Base-by-base conservation (phyloP, 2,888 invertebrate species). In the Automeris io region DNA sequence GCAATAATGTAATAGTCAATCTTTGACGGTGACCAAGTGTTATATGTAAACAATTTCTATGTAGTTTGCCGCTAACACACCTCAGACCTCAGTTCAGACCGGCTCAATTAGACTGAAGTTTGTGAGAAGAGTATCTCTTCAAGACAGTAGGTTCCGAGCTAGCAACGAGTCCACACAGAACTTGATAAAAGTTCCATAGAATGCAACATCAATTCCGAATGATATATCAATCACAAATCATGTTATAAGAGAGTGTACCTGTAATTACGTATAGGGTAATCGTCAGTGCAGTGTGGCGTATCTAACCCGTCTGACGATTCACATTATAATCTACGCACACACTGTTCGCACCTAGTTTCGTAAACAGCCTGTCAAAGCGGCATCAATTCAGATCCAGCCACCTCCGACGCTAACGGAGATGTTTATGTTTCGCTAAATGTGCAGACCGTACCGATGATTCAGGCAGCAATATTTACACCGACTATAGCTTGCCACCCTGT, bases 311-410 rank as follows among this genome's bases (percentile, higher is more conserved):
- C 49, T 57, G 35, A 29, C 37, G 36, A 46, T 46, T 52, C 47
- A 54, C 53, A 55, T 58, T 57, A 51, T 61, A 60, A 61, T 55
- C 47, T 8, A 45, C 44, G 42, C 47, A 13, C 18, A 32, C 37
- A 37, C 19, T 36, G 26, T 40, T 53, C 45, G 39, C 46, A 57
- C 43, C 43, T 46, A 43, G 48, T 56, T 62, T 58, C 51, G 56
- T 76, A 77, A 77, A 78, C 75, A 77, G 13, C 42, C 66, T 63
- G 68, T 70, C 71, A 63, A 66, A 56, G 57, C 46, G 51, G 57
- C 67, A 64, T 72, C 76, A 68, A 70, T 78, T 67, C 70, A 48
- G 39, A 43, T 48, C 47, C 43, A 44, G 18, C 19, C 35, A 46
- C 37, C 45, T 47, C 48, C 35, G 46, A 21, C 52, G 47, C 47